phyloP scores from a whole-genome alignment of 2,888 invertebrate species.

The Apodemia hepburni region DNA sequence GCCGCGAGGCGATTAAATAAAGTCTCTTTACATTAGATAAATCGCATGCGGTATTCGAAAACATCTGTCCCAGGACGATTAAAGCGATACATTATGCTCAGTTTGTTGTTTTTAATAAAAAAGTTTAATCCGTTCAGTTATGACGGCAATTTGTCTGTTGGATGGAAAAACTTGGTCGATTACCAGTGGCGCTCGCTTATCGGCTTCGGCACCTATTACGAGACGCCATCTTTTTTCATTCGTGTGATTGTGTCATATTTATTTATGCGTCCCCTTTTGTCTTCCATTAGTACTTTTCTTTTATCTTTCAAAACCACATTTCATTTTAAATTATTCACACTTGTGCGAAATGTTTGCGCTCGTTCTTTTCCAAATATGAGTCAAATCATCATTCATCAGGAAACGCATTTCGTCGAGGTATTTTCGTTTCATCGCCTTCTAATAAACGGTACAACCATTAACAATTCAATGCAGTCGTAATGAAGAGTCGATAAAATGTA shows the following conservation, averaged over 20 bases:
- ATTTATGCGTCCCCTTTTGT: constrained; percentile 74
- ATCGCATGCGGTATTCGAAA: constrained; percentile 74
- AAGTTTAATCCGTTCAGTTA: constrained; percentile 79
- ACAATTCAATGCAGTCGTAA: constrained; percentile 72
- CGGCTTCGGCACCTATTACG: constrained; percentile 43
- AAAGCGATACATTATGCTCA: constrained; percentile 77
- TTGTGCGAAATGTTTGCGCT: constrained; percentile 41
- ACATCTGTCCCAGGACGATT: constrained; percentile 78
- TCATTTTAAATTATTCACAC: constrained; percentile 36
- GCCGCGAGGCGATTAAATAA: constrained; percentile 75
- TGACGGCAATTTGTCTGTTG: constrained; percentile 76
- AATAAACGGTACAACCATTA: constrained; percentile 66
- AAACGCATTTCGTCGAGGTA: constrained; percentile 55
- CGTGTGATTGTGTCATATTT: constrained; percentile 66
- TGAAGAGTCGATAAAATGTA: constrained; percentile 75
- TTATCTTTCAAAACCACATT: constrained; percentile 50
- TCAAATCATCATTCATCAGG: constrained; percentile 45
- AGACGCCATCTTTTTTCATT: constrained; percentile 50
- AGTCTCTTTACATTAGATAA: constrained; percentile 79
- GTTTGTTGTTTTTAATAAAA: constrained; percentile 79
- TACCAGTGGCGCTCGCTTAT: constrained; percentile 52
- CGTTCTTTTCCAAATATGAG: constrained; percentile 45
- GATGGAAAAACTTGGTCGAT: constrained; percentile 77
- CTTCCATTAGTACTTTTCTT: constrained; percentile 63
- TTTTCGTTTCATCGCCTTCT: constrained; percentile 67